These are phyloP conservation scores for Melanotaenia duboulayi DNA, from an alignment of 2,113 vertebrate genomes.

Conservation along the genomic window DNA sequence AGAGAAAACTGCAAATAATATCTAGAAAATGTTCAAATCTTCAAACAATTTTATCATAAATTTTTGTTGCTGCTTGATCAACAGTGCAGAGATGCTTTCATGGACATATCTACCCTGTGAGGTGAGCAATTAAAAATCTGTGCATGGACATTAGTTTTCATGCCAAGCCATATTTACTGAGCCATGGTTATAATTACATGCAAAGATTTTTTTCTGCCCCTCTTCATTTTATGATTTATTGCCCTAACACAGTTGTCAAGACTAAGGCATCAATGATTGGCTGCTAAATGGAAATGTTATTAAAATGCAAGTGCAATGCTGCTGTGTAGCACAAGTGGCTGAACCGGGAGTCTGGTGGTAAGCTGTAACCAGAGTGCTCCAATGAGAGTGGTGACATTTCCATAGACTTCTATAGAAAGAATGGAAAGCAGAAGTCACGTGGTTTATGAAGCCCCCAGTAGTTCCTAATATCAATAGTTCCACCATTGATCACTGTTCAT, in stretches of 20 bases:
- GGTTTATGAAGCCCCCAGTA: too few relatives aligned
- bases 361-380: constrained; percentile 5
- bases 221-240: constrained; percentile 69
- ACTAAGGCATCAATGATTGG: constrained; percentile 56
- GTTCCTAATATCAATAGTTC: too few relatives aligned
- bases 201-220: constrained; percentile 33
- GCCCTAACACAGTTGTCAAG: constrained; percentile 65
- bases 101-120: constrained; percentile 30
- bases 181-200: constrained; percentile 64
- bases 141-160: constrained; percentile 31
- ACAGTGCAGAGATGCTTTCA: constrained; percentile 12
- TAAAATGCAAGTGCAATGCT: constrained; percentile 52
- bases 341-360: constrained; percentile 8
- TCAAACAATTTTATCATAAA: not conserved
- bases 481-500: too few relatives aligned
- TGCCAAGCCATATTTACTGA: constrained; percentile 41
- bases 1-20: not conserved
- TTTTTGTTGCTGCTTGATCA: not conserved
- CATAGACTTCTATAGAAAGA: too few relatives aligned
- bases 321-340: constrained; percentile 18
- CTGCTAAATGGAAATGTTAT: constrained; percentile 62
- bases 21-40: not conserved
- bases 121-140: constrained; percentile 36
- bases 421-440: too few relatives aligned
- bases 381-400: not conserved